Evolutionary conservation across 35 echinoderm and acorn worm species (phyloP).

Genomic region (Heliocidaris tuberculata): DNA sequence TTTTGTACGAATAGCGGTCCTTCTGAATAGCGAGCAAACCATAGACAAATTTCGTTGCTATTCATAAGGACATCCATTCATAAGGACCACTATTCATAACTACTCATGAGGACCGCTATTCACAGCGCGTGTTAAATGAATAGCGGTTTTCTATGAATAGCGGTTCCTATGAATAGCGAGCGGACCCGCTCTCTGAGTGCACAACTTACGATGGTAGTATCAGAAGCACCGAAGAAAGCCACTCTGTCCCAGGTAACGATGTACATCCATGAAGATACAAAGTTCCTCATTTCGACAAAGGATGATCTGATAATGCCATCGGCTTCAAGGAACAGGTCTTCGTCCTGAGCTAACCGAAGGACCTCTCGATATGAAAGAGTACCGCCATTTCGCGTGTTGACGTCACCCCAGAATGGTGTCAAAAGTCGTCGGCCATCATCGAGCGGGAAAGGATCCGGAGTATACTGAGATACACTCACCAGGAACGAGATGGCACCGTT

Average conservation of each 20-base stretch:
- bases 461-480: not conserved
- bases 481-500: constrained; percentile 62
- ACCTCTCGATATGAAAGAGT: constrained; percentile 56
- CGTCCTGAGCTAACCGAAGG: not conserved
- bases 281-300: not conserved
- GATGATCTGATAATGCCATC: not conserved
- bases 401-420: constrained; percentile 56
- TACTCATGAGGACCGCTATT: too few species aligned
- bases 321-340: not conserved
- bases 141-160: too few species aligned
- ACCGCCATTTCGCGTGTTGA: constrained; percentile 37
- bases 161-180: too few species aligned
- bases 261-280: constrained; percentile 20
- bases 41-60: too few species aligned
- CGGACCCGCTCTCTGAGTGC: too few species aligned
- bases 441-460: constrained; percentile 46
- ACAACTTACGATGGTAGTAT: not conserved
- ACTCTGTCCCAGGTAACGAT: not conserved
- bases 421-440: constrained; percentile 7
- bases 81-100: too few species aligned
- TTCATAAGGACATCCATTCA: too few species aligned
- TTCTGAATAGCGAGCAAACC: too few species aligned
- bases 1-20: too few species aligned
- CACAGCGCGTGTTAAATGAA: too few species aligned
- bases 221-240: not conserved